Conservation (phyloP, 2,888 invertebrate species). For the Copidosoma aretas region DNA sequence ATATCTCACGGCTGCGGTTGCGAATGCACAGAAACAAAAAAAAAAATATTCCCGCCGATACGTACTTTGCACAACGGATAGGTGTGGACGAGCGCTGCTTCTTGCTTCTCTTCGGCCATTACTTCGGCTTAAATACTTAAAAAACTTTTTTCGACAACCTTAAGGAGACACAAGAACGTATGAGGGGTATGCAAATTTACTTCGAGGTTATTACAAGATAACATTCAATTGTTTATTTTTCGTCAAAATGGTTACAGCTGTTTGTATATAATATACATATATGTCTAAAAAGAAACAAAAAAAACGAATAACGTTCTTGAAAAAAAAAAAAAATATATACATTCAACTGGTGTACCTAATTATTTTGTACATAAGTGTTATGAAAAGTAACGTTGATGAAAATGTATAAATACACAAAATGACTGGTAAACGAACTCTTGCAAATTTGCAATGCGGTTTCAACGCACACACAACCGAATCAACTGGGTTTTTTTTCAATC, state of each 20-base stretch:
- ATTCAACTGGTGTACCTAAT: not conserved
- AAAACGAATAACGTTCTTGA: conserved; percentile 14
- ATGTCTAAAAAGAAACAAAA: conserved; percentile 22
- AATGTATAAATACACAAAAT: conserved; percentile 14
- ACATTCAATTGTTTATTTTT: conserved; percentile 15
- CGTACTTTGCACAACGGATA: conserved; percentile 84
- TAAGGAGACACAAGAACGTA: no score
- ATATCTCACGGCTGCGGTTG: no score
- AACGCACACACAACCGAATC: no score
- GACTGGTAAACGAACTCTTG: no score
- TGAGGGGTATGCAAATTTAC: no score
- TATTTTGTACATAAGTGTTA: not conserved
- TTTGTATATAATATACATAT: conserved; percentile 28
- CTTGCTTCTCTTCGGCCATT: conserved; percentile 63
- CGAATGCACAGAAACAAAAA: no score
- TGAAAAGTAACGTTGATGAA: conserved; percentile 12
- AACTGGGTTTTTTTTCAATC: not conserved
- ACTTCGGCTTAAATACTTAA: not conserved
- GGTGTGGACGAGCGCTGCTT: conserved; percentile 69
- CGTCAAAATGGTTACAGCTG: conserved; percentile 7
- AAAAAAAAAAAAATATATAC: conserved; percentile 17
- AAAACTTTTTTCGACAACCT: no score
- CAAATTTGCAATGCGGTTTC: no score
- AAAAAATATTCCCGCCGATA: not conserved
- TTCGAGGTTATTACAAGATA: conserved; percentile 13